These are phyloP conservation scores for Triops cancriformis DNA, from an alignment of 1,140 invertebrate species.

Conservation along the genomic window DNA sequence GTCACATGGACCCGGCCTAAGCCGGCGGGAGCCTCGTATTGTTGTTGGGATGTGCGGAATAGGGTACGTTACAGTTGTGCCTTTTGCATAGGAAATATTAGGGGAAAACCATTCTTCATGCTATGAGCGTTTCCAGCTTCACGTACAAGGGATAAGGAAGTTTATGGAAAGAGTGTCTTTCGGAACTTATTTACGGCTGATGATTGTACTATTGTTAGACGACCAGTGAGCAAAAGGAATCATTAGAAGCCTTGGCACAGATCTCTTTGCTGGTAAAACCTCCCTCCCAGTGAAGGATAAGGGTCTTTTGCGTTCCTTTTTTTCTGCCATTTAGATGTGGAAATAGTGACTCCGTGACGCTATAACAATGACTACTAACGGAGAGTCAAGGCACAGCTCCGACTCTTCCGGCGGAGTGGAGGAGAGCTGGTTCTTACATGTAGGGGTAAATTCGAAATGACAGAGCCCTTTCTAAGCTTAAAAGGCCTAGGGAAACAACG, in stretches of 20 bases:
- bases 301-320: background rate
- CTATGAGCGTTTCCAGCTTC: background rate
- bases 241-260: conserved; percentile 3
- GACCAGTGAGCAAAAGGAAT: background rate
- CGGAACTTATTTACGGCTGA: background rate
- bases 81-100: background rate
- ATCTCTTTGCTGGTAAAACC: background rate
- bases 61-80: background rate
- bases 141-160: background rate
- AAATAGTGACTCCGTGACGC: background rate
- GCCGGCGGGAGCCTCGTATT: background rate
- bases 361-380: background rate
- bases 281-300: background rate
- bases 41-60: background rate
- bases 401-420: background rate
- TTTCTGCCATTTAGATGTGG: background rate
- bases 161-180: background rate
- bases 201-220: background rate
- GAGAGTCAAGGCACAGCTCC: background rate
- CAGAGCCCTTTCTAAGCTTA: background rate
- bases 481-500: background rate
- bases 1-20: background rate
- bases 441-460: background rate
- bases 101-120: background rate
- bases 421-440: background rate